Evolutionary conservation across 1,140 invertebrate genomes (phyloP), one percentile per base, ranked within the genome.

Genomic region (Batillaria attramentaria): DNA sequence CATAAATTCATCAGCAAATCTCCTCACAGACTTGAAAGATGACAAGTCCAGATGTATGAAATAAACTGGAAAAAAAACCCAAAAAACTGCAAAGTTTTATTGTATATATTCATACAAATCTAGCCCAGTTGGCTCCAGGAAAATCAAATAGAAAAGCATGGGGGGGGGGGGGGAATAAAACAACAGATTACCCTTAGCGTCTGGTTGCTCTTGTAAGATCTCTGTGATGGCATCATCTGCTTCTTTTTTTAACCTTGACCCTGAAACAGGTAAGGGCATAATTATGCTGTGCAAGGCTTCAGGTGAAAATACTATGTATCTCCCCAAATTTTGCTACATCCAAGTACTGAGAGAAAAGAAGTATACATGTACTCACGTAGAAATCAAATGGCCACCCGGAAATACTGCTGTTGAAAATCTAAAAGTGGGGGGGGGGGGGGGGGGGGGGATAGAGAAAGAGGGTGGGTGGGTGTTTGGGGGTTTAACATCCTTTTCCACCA

Each of bases 1-100:
- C 77, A 93, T 91, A 43, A 97, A 93, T 75, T 92, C 89, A 28
- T 93, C 88, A 0, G 94, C 95, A 91, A 98, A 98, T 74, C 92
- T 89, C 85, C 92, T 93, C 3, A 97, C 94, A 0, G 96, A 97
- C 72, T 94, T 92, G 70, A 97, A 89, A 37, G 92, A 93, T 60
- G 91, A 91, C 3, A 94, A 90, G 68, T 93, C 91, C 76, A 95
- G 91, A 86, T 95, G 93, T 73, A 87, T 83, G 54, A 85, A 85
- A 75, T 86, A 84, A 72, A 89, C 87, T 88, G 87, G 81, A 84
- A 85, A 13, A 81, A 57, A 85, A 79, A 70, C 31, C 28, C 74
- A 33, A 41, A 43, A 35, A 35, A 66, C 8, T 13, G 18, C n/a
- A 37, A 3, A 66, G 16, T 13, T 37, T 6, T 62, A 28, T n/a